Base-by-base conservation (phyloP, 2,113 vertebrate species). In the Psettodes erumei region DNA sequence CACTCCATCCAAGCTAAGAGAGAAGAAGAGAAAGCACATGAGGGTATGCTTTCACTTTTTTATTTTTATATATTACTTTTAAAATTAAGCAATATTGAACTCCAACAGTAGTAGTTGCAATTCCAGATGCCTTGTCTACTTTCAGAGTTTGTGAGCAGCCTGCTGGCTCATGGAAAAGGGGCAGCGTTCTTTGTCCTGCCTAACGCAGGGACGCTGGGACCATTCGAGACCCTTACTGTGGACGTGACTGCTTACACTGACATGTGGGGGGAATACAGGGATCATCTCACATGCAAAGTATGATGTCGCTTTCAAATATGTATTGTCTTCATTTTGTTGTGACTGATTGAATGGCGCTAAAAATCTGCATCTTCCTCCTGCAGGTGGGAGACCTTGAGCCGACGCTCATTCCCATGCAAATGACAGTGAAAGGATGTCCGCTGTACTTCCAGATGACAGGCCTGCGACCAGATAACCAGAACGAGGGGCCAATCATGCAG, bases 181-280 rank as follows among this genome's bases (percentile, higher is more conserved):
- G 96, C 93, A 1, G 95, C 95, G 10, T 98, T 98, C 81, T 86
- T 89, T 11, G 63, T 94, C 18, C 82, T 90, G 1, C 89, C 95
- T 3, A 73, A 89, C 37, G 82, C 60, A 0, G 97, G 97, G 63
- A 88, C 21, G 3, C 93, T 99, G 85, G 88, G 89, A 25, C 90
- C 95, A 3, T 95, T 94, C 83, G 93, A 97, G 86, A 89, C 94
- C 48, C 90, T 91, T n/a, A 81, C 58, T 23, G 77, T 99, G 62
- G 86, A 94, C 67, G 90, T 99, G 90, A 94, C 95, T 1, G 96
- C 93, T 68, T 96, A 95, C 72, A 95, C 92, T 19, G 94, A 96
- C 87, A 97, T 99, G 96, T 99, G 98, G 98, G 98, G 98, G 35
- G 93, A 96, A 54, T 99, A 99, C 90, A 82, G 50, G 35, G 98